Evolutionary conservation across 2,888 invertebrate species (phyloP).

Genomic region (Lacanobia wlatinum): DNA sequence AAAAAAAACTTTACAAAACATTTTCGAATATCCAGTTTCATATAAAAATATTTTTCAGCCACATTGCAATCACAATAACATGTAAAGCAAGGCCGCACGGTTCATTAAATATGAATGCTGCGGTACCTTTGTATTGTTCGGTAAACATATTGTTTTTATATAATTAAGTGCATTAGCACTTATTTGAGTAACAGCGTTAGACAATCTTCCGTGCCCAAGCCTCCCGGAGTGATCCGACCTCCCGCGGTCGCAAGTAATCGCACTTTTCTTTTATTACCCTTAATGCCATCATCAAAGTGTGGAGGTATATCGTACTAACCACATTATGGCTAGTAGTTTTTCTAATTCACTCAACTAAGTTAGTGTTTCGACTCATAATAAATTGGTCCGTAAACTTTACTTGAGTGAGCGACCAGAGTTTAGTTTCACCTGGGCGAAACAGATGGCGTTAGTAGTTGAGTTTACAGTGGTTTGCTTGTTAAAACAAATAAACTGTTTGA

Average conservation of each 20-base stretch:
- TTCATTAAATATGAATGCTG: slow-evolving; percentile 63
- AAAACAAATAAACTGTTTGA: slow-evolving; percentile 15
- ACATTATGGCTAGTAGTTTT: slow-evolving; percentile 66
- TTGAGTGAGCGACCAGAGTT: slow-evolving; percentile 47
- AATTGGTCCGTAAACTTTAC: slow-evolving; percentile 63
- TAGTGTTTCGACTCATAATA: slow-evolving; percentile 66
- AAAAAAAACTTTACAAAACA: slow-evolving; percentile 5
- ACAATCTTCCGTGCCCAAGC: slow-evolving; percentile 76
- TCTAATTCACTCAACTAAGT: slow-evolving; percentile 70
- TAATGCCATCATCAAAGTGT: slow-evolving; percentile 76
- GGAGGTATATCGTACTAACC: slow-evolving; percentile 66
- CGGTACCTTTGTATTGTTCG: slow-evolving; percentile 48
- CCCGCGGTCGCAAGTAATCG: slow-evolving; percentile 77
- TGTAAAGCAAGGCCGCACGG: slow-evolving; percentile 49
- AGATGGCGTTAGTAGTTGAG: slow-evolving; percentile 67
- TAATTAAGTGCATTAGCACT: slow-evolving; percentile 68
- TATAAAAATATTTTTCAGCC: slow-evolving; percentile 26
- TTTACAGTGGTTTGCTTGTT: slow-evolving; percentile 13
- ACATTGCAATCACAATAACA: slow-evolving; percentile 54
- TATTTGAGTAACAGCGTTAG: slow-evolving; percentile 82
- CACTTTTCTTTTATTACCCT: slow-evolving; percentile 80
- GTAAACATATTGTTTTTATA: slow-evolving; percentile 62
- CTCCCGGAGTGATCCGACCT: slow-evolving; percentile 76
- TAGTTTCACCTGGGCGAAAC: slow-evolving; percentile 46
- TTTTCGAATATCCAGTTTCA: slow-evolving; percentile 13